Evolutionary conservation across 2,797 vertebrate species (phyloP).

Genomic region (Denticeps clupeoides): DNA sequence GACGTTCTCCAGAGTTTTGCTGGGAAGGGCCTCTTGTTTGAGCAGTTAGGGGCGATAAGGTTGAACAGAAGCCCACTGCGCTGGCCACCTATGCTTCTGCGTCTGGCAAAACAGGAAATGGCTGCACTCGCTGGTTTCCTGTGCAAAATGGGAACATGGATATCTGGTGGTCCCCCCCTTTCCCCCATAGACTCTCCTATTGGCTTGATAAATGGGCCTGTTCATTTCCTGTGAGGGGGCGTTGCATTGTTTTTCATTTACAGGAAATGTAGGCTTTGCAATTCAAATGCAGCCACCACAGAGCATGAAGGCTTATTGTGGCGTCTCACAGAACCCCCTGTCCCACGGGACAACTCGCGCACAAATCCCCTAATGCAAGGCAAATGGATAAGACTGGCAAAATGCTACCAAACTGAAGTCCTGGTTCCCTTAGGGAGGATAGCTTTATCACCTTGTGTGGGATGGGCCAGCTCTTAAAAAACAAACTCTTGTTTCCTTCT

Average conservation of each 20-base stretch:
- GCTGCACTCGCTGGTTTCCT: conserved; percentile 57
- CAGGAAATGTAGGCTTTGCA: conserved; percentile 7
- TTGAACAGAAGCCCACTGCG: conserved; percentile 22
- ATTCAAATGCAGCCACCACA: not conserved
- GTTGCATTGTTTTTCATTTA: conserved; percentile 4
- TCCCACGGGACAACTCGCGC: not conserved
- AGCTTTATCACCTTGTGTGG: no score
- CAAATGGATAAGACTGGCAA: no score
- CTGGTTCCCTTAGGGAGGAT: no score
- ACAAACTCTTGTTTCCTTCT: no score
- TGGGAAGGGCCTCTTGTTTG: no score
- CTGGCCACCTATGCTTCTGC: conserved; percentile 32
- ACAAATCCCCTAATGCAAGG: no score
- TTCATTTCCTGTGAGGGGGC: conserved; percentile 26
- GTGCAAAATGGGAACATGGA: conserved; percentile 47
- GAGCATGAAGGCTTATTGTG: not conserved
- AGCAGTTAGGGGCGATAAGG: no score
- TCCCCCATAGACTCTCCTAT: conserved; percentile 26
- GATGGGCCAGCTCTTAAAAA: no score
- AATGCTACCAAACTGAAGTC: no score
- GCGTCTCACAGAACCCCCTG: not conserved
- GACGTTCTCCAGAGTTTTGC: no score
- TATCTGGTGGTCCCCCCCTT: conserved; percentile 31
- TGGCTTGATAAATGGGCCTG: conserved; percentile 20
- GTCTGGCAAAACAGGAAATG: conserved; percentile 67